phyloP scores from a whole-genome alignment of 2,888 invertebrate species.

The Seira musarum region DNA sequence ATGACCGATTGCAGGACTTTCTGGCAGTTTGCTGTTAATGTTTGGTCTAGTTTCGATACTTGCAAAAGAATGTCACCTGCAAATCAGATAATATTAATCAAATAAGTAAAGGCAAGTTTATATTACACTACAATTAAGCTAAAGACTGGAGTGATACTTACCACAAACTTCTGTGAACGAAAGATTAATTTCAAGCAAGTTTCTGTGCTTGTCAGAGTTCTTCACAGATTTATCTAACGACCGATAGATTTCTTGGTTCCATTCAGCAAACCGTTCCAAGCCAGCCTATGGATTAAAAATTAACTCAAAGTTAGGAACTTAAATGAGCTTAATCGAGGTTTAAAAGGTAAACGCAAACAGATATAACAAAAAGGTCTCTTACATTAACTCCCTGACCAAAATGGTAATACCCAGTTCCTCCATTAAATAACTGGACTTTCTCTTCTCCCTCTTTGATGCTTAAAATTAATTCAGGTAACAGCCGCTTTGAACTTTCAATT shows the following conservation, averaged over 20 bases:
- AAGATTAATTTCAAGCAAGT: conserved; percentile 66
- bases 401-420: conserved; percentile 67
- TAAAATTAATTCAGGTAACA: conserved; percentile 67
- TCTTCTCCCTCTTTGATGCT: conserved; percentile 69
- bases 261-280: conserved; percentile 65
- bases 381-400: conserved; percentile 68
- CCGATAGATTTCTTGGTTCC: conserved; percentile 67
- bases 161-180: conserved; percentile 69
- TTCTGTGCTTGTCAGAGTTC: conserved; percentile 60
- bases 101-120: not conserved
- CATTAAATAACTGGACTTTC: conserved; percentile 66
- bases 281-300: conserved; percentile 57
- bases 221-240: conserved; percentile 64
- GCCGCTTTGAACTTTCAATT: conserved; percentile 66
- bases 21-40: conserved; percentile 62
- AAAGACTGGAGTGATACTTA: too few species aligned
- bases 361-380: conserved; percentile 41
- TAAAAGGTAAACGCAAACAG: conserved; percentile 5
- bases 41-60: conserved; percentile 78
- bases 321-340: conserved; percentile 20
- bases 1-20: conserved; percentile 50
- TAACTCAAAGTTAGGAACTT: too few species aligned
- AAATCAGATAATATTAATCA: conserved; percentile 18
- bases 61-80: conserved; percentile 80
- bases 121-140: not conserved